Base-by-base conservation (phyloP, 2,113 vertebrate species). In the Sardina pilchardus region DNA sequence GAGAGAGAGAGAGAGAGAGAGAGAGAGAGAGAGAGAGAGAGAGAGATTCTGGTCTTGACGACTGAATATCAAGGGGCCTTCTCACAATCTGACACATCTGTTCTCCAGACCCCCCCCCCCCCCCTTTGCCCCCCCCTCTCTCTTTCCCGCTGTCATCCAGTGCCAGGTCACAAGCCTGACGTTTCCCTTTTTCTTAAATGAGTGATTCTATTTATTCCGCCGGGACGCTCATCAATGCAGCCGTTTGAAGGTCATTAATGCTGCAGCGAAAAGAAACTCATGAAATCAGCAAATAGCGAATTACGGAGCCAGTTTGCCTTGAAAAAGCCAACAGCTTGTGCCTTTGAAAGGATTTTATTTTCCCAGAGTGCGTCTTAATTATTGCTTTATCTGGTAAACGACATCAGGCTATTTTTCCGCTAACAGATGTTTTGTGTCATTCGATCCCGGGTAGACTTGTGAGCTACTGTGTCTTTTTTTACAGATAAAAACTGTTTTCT, bases 41-140 rank as follows among this genome's bases (percentile, higher is more conserved):
- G 16, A 78, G 53, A 85, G 42, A 36, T 78, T 78, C 71, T 36
- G 71, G 3, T 78, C 14, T 86, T 16, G 81, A 86, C 71, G 81
- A 63, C 44, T 43, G 44, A 86, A 82, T 87, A 82, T 87, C 50
- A 86, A 83, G 50, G 12, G 34, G 67, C 47, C 71, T 86, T 34
- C 78, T 86, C 45, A 85, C 88, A 86, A 63, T 83, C 14, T 44
- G 84, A 85, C 26, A 86, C 85, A 88, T 90, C 87, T 90, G 89
- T 83, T 87, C 53, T 84, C 84, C 86, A 91, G 87, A 89, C 81
- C 83, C 85, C 44, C 59, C 59, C 24, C 59, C 26, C 10, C 59
- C 16, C 39, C 26, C n/a, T n/a, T n/a, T n/a, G n/a, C 67, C 4
- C 59, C 82, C 45, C 17, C 36, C 26, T 0, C 26, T 1, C 30